phyloP scores from a whole-genome alignment of 2,797 vertebrate genomes.

The Taeniopygia guttata region DNA sequence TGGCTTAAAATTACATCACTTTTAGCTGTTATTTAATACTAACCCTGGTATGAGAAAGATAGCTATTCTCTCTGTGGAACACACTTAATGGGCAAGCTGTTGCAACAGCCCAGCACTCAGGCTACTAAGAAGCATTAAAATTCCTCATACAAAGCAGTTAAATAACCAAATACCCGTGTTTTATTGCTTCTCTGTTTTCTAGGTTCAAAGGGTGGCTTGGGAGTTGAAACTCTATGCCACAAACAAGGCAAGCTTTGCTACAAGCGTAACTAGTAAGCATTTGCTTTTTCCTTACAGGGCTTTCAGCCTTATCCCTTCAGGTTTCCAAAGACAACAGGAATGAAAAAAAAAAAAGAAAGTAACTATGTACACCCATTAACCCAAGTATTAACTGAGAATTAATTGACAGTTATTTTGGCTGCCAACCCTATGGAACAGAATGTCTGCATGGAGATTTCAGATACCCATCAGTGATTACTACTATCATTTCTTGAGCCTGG shows the following conservation, averaged over 20 bases:
- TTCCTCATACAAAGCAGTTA: slow-evolving; percentile 6
- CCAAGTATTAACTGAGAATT: neutral
- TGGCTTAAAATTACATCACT: neutral
- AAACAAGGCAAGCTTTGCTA: neutral
- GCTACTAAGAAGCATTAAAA: slow-evolving; percentile 35
- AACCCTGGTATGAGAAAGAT: neutral
- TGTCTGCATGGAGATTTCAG: neutral
- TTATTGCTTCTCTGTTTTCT: neutral
- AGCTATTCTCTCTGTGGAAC: neutral
- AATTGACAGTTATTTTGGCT: neutral
- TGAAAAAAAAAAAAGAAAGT: neutral
- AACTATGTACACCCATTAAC: neutral
- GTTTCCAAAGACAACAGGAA: neutral
- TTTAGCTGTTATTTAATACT: neutral
- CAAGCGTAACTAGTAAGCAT: neutral
- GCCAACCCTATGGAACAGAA: neutral
- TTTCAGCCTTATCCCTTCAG: neutral
- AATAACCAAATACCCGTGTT: neutral
- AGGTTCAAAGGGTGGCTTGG: neutral
- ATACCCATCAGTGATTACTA: neutral
- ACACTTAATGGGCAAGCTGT: neutral
- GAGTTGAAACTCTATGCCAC: neutral
- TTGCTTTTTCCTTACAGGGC: neutral
- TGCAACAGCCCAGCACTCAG: neutral
- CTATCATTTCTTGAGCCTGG: neutral